A percentile compares a stretch with the other conserved stretches of the same genome.
phyloP scores from a whole-genome alignment of 2,113 vertebrate genomes.

The Nycticorax nycticorax region DNA sequence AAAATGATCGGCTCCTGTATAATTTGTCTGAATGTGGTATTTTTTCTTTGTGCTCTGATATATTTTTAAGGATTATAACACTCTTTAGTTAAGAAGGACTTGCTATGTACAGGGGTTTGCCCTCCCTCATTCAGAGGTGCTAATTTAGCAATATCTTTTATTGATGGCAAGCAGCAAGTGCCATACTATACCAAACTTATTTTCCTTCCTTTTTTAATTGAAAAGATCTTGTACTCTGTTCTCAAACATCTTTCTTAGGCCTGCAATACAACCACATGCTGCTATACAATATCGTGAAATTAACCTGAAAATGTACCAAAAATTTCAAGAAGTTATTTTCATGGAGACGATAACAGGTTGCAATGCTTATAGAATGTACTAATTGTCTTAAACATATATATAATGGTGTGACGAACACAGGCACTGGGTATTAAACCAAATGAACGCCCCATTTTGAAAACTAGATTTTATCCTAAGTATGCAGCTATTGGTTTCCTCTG shows the following conservation, averaged over 20 bases:
- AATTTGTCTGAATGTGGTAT: background rate
- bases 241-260: background rate
- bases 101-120: background rate
- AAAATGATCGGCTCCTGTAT: background rate
- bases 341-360: background rate
- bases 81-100: background rate
- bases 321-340: background rate
- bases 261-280: background rate
- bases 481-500: background rate
- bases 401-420: background rate
- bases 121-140: background rate
- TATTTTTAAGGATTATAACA: background rate
- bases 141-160: background rate
- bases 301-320: constrained; percentile 18
- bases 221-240: background rate
- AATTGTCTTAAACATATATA: background rate
- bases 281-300: background rate
- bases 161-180: background rate
- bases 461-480: background rate
- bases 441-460: background rate
- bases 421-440: background rate
- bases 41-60: background rate
- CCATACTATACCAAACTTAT: background rate
- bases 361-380: background rate
- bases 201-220: background rate